Conservation (phyloP, 2,888 invertebrate species). For the Pheosia gnoma region DNA sequence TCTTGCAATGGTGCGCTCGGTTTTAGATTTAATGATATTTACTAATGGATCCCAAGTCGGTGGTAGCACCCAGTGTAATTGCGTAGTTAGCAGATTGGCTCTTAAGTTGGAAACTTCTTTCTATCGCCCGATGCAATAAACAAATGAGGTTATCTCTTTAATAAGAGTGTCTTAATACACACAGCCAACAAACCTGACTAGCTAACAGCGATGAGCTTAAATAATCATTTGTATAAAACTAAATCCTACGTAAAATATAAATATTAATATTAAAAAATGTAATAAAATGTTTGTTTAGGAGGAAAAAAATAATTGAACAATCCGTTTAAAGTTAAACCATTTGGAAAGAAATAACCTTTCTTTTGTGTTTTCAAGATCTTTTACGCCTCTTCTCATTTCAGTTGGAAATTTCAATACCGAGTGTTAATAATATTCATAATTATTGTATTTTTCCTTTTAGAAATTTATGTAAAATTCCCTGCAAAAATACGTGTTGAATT, state of each 20-base stretch:
- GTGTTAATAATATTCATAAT: conserved; percentile 24
- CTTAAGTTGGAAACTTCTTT: no score
- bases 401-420: conserved; percentile 21
- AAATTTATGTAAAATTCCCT: conserved; percentile 3
- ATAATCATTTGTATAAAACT: background rate
- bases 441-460: conserved; percentile 6
- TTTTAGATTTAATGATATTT: no score
- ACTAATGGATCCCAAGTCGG: no score
- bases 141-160: no score
- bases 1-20: no score
- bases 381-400: conserved; percentile 16
- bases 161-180: no score
- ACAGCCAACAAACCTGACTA: no score
- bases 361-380: conserved; percentile 30
- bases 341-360: conserved; percentile 17
- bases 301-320: conserved; percentile 35
- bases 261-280: background rate
- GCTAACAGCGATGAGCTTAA: no score
- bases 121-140: no score
- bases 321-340: conserved; percentile 32
- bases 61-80: no score
- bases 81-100: no score
- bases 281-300: conserved; percentile 27
- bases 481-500: conserved; percentile 2
- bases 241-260: background rate